These are phyloP conservation scores for Synaphobranchus kaupii DNA, from an alignment of 2,797 vertebrate species.

Conservation along the genomic window DNA sequence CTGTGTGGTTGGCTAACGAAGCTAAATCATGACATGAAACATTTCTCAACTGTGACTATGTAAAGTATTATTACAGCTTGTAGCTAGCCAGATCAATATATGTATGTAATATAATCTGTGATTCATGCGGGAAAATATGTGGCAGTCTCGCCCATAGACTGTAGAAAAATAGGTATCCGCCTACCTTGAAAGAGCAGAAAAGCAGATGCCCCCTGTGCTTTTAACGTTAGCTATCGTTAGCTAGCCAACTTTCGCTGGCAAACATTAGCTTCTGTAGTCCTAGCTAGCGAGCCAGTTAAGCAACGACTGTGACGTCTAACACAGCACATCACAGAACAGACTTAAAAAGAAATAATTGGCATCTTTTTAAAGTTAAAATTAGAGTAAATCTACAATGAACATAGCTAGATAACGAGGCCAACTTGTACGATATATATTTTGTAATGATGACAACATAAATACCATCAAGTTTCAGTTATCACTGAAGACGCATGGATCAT, in stretches of 20 bases:
- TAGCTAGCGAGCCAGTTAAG: background rate
- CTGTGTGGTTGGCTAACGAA: background rate
- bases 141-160: too few species aligned
- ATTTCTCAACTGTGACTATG: background rate
- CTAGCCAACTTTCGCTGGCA: background rate
- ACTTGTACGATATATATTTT: too few species aligned
- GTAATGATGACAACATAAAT: background rate
- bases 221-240: slow-evolving; percentile 47
- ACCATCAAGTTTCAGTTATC: background rate
- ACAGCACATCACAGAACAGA: background rate
- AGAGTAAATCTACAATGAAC: background rate
- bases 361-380: background rate
- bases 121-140: background rate
- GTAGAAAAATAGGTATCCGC: slow-evolving; percentile 47
- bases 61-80: background rate
- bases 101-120: background rate
- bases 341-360: background rate
- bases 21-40: background rate
- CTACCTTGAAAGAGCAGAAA: slow-evolving; percentile 20
- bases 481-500: background rate
- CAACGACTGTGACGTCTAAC: background rate
- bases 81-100: background rate
- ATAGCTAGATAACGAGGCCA: background rate
- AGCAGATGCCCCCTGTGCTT: slow-evolving; percentile 41
- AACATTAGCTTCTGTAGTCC: background rate